These are phyloP conservation scores for Lithobates sylvaticus DNA, from an alignment of 2,797 vertebrate genomes.

Conservation along the genomic window DNA sequence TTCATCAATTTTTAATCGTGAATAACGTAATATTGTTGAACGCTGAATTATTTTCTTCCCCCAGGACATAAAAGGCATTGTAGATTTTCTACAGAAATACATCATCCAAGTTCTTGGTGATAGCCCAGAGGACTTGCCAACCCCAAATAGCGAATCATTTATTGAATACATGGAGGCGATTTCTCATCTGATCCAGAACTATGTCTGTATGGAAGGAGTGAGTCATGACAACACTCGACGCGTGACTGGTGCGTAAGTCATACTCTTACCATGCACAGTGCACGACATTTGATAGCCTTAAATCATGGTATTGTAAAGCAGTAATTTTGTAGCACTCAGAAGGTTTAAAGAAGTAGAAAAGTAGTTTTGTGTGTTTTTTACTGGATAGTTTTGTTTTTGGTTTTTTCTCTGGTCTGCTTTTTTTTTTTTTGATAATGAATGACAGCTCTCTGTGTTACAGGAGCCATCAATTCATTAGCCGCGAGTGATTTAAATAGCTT, in stretches of 20 bases:
- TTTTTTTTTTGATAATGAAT: no score
- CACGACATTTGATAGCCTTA: no score
- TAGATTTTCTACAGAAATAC: conserved; percentile 67
- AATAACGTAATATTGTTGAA: neutral
- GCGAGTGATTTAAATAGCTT: no score
- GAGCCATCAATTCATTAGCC: no score
- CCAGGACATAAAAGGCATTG: conserved; percentile 65
- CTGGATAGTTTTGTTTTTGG: no score
- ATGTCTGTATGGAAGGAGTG: conserved; percentile 45
- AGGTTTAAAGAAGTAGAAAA: no score
- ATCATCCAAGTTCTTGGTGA: conserved; percentile 31
- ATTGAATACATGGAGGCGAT: conserved; percentile 54
- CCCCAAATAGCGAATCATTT: neutral
- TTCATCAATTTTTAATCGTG: no score
- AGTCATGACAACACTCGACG: neutral
- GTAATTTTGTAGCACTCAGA: no score
- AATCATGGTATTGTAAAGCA: no score
- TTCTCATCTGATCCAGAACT: conserved; percentile 45
- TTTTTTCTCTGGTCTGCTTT: no score
- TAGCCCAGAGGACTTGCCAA: neutral
- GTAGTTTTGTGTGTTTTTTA: no score
- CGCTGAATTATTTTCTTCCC: neutral
- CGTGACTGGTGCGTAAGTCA: conserved; percentile 17
- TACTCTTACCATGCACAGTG: neutral
- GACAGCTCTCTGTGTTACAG: no score